phyloP scores from a whole-genome alignment of 2,797 vertebrate genomes.

The Pygocentrus nattereri region DNA sequence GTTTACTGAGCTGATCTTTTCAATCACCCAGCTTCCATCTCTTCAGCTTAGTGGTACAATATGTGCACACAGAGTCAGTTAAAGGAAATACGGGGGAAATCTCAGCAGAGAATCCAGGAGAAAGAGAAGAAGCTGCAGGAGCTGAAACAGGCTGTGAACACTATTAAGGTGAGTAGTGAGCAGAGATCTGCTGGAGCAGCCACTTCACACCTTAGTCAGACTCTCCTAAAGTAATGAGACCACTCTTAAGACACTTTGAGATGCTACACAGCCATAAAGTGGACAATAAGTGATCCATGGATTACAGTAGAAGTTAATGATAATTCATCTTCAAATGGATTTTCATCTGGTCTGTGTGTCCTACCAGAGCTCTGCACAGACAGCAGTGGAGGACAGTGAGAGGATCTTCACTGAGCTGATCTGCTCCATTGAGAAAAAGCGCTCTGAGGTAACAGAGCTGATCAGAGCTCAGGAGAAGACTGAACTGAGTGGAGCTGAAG shows the following conservation, averaged over 20 bases:
- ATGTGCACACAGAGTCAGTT: neutral
- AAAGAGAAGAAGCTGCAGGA: neutral
- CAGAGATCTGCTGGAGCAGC: no score
- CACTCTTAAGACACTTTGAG: neutral
- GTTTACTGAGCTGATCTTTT: no score
- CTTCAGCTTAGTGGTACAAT: no score
- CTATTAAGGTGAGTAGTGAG: neutral
- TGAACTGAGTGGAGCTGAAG: no score
- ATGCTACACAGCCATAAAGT: neutral
- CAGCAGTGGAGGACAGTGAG: no score
- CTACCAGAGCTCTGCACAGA: constrained; percentile 6
- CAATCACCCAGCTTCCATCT: no score
- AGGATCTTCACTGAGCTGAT: no score
- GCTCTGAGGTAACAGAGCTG: no score
- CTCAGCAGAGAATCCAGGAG: neutral
- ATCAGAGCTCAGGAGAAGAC: no score
- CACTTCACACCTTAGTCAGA: neutral
- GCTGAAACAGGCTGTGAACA: constrained; percentile 6
- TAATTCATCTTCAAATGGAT: neutral
- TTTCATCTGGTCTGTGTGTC: neutral
- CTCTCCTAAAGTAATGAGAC: neutral
- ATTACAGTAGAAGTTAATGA: neutral
- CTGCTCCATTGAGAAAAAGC: no score
- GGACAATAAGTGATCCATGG: no score
- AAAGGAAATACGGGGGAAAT: neutral